These are phyloP conservation scores for Phyllostomus hastatus DNA, from an alignment of 2,113 vertebrate species.

Conservation along the genomic window DNA sequence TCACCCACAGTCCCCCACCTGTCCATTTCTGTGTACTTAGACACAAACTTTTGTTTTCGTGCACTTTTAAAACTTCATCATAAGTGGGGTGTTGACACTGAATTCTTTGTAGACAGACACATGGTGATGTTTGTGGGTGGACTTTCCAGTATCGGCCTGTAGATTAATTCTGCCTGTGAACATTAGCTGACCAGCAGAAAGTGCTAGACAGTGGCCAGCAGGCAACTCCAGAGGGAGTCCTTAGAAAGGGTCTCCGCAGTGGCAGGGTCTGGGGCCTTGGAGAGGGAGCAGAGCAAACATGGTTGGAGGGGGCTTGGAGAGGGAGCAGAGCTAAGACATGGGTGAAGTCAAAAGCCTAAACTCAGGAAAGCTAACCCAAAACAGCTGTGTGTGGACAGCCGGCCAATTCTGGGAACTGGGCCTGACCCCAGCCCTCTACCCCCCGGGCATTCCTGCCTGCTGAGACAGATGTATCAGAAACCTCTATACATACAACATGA, in stretches of 20 bases:
- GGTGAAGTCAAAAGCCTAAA: background rate
- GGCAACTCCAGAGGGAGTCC: background rate
- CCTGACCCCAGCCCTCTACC: background rate
- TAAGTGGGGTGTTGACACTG: accelerated
- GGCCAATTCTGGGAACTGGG: background rate
- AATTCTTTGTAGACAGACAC: background rate
- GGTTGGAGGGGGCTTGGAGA: background rate
- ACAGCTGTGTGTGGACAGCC: background rate
- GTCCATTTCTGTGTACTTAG: accelerated
- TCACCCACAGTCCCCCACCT: accelerated
- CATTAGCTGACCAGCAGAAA: background rate
- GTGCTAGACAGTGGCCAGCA: accelerated
- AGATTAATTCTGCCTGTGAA: background rate
- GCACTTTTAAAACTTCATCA: background rate
- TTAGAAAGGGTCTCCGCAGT: background rate
- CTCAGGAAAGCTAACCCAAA: background rate
- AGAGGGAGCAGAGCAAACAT: background rate
- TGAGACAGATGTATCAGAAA: background rate
- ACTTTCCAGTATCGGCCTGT: accelerated
- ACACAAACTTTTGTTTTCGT: background rate
- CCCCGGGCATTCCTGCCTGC: background rate
- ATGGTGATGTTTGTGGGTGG: background rate
- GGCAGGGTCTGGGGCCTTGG: background rate
- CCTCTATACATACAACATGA: background rate
- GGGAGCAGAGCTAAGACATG: background rate